These are phyloP conservation scores for Athripsodes cinereus DNA, from an alignment of 2,888 invertebrate species.

Conservation along the genomic window DNA sequence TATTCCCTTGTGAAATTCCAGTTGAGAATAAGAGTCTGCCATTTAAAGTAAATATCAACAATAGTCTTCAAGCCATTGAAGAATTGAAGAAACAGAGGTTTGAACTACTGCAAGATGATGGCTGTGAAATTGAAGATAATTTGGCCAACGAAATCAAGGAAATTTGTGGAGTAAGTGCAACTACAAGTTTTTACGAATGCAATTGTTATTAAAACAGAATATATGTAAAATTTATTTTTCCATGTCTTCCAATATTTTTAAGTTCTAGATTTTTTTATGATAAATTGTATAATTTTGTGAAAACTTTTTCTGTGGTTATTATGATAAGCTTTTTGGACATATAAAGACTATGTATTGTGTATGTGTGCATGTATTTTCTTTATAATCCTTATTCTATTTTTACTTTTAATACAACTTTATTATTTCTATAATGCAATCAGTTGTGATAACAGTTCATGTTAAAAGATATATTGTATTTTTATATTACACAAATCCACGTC, in stretches of 20 bases:
- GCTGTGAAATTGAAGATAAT: conserved; percentile 50
- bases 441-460: no score
- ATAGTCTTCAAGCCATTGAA: not conserved
- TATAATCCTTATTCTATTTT: no score
- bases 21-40: no score
- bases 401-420: no score
- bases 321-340: no score
- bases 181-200: not conserved
- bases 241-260: conserved; percentile 8
- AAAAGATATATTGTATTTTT: not conserved
- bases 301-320: no score
- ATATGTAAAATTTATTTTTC: not conserved
- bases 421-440: no score
- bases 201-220: conserved; percentile 6
- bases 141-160: conserved; percentile 53
- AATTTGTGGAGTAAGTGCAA: conserved; percentile 33
- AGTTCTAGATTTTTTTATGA: no score
- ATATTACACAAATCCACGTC: conserved; percentile 1
- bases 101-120: conserved; percentile 38
- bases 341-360: no score
- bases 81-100: conserved; percentile 39
- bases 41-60: not conserved
- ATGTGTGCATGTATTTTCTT: no score
- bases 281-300: no score
- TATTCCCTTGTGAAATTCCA: not conserved